Conservation (phyloP, 1,140 invertebrate species). For the Trichoplusia ni region DNA sequence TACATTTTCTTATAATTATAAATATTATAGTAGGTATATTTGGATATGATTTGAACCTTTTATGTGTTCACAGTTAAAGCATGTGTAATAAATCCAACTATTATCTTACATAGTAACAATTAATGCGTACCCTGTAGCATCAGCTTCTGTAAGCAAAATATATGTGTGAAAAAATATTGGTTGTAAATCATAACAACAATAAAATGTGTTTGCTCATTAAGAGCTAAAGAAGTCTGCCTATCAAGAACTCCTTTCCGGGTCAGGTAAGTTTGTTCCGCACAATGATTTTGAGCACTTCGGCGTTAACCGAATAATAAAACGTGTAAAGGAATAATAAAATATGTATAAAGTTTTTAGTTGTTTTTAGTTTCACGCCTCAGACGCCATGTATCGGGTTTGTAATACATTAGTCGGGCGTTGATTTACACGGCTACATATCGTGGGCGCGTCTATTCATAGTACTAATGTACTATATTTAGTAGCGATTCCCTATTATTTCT, state of each 20-base stretch:
- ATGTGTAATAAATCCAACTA: too few species aligned
- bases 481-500: conserved; percentile 75
- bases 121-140: too few species aligned
- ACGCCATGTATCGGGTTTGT: conserved; percentile 62
- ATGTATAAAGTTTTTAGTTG: conserved; percentile 39
- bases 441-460: conserved; percentile 77
- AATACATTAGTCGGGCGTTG: conserved; percentile 76
- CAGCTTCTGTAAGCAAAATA: neutral
- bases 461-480: conserved; percentile 78
- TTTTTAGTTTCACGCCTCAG: conserved; percentile 46
- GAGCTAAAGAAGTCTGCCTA: conserved; percentile 33
- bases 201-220: neutral
- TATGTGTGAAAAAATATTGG: neutral
- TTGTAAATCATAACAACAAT: neutral
- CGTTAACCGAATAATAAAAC: conserved; percentile 17
- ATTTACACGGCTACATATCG: conserved; percentile 72
- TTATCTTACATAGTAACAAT: too few species aligned
- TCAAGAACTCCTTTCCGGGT: conserved; percentile 46
- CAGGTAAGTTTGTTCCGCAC: conserved; percentile 42
- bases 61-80: too few species aligned
- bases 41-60: too few species aligned
- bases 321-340: conserved; percentile 43
- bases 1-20: conserved; percentile 29
- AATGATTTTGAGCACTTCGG: conserved; percentile 36
- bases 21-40: too few species aligned